A percentile compares a stretch with the other conserved stretches of the same genome.
These are phyloP conservation scores for Litoditis marina DNA, from an alignment of 2,888 invertebrate species.

Conservation along the genomic window DNA sequence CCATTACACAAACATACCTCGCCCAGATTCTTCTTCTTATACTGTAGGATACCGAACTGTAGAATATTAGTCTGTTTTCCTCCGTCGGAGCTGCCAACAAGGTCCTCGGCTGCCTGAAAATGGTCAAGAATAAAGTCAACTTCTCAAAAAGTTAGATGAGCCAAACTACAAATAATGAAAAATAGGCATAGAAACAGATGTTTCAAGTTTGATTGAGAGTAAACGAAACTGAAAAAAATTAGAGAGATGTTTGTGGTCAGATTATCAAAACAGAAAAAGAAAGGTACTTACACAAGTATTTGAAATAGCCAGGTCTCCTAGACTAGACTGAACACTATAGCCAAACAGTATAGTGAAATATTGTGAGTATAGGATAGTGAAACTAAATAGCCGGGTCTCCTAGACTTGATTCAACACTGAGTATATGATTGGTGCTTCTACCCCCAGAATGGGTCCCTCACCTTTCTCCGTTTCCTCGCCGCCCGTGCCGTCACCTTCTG, in stretches of 20 bases:
- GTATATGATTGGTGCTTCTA: no score
- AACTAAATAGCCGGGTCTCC: no score
- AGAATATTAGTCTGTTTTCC: slow-evolving; percentile 51
- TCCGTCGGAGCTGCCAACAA: slow-evolving; percentile 8
- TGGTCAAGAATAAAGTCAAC: background rate
- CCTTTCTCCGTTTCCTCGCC: slow-evolving; percentile 38
- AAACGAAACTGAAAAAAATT: background rate
- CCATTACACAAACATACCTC: slow-evolving; percentile 16
- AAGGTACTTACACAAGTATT: no score
- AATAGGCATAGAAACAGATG: background rate
- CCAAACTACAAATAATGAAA: background rate
- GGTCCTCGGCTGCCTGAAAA: slow-evolving; percentile 32
- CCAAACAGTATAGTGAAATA: no score
- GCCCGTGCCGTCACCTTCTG: slow-evolving; percentile 52
- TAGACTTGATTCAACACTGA: no score
- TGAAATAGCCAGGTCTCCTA: no score
- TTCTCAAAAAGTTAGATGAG: background rate
- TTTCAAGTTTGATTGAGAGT: background rate
- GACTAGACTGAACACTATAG: no score
- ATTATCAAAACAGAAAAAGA: no score
- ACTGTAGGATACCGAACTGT: slow-evolving; percentile 54
- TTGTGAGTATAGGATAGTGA: no score
- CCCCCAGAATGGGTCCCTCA: no score
- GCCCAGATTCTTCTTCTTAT: slow-evolving; percentile 31
- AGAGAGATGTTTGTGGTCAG: no score